Evolutionary conservation across 2,797 vertebrate species (phyloP), one percentile per base, ranked within the genome.

Genomic region (Okamejei kenojei): DNA sequence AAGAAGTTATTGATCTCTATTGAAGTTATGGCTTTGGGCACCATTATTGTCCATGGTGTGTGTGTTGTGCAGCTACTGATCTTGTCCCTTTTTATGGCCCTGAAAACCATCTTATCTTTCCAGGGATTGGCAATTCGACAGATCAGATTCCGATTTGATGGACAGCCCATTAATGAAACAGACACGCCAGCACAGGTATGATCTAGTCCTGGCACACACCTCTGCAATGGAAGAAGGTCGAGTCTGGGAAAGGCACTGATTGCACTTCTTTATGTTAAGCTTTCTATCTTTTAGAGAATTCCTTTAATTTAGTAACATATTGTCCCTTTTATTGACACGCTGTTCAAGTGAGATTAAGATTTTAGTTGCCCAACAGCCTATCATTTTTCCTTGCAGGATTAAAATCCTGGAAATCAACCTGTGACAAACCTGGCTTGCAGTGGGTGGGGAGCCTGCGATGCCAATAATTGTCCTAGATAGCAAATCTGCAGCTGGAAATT

Each of bases 101-200:
- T 76, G 35, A 74, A 29, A 13, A 23, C 93, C 94, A 93, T 94
- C 71, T 95, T 94, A 58, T 95, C 94, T 96, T 93, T 95, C 8
- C 95, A 99, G 98, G 98, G 98, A 95, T 97, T 99, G 96, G 96
- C 98, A 74, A 99, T 99, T 98, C 98, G 98, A 97, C 99, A 99
- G 97, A 99, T 99, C 96, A 97, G 99, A 95, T 99, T 99, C 97
- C 97, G 98, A 96, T 99, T 99, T 94, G 99, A 99, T 93, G 99
- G 99, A 93, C 98, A 99, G 95, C 99, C 99, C 94, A 99, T 99
- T 96, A 99, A 99, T 94, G 99, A 99, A 96, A 98, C 97, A 95
- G 99, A 99, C 96, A 99, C 99, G 95, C 99, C 99, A 94, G 97
- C 98, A 98, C 98, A 99, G 97, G 98, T 99, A 97, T 94, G 93